Evolutionary conservation across 2,113 vertebrate genomes (phyloP).

Genomic region (Todiramphus chloris): DNA sequence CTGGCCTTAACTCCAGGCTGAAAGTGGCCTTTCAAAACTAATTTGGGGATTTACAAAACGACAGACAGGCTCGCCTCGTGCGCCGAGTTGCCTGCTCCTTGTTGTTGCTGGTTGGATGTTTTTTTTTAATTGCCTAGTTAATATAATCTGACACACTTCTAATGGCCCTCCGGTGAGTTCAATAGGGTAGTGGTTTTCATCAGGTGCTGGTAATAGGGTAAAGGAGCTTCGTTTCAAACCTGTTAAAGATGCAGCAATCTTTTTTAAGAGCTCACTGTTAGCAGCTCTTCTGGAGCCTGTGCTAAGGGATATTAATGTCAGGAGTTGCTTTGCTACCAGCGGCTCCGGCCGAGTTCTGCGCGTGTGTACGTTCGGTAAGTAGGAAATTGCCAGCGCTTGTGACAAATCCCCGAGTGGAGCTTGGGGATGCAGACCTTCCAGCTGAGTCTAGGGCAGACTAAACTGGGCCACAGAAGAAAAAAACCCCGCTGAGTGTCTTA

Average conservation of each 20-base stretch:
- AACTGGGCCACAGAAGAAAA: background rate
- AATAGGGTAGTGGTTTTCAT: constrained; percentile 49
- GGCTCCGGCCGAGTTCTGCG: background rate
- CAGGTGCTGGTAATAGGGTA: constrained; percentile 45
- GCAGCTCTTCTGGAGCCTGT: background rate
- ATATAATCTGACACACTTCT: constrained; percentile 61
- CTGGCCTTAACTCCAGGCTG: constrained; percentile 72
- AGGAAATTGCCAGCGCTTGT: background rate
- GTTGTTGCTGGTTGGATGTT: constrained; percentile 38
- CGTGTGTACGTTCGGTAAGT: background rate
- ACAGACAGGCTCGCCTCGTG: constrained; percentile 49
- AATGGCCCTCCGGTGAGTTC: constrained; percentile 52
- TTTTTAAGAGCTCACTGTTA: constrained; percentile 4
- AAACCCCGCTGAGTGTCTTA: rapidly evolving
- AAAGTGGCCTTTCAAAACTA: constrained; percentile 71
- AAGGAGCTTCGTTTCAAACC: constrained; percentile 34
- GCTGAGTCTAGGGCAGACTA: background rate
- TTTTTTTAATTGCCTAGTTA: constrained; percentile 62
- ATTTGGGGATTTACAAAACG: constrained; percentile 63
- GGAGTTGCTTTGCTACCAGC: background rate
- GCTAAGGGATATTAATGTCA: constrained; percentile 47
- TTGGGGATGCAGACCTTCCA: background rate
- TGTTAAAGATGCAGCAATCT: constrained; percentile 17
- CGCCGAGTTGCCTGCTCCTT: background rate
- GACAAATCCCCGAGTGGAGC: background rate